Base-by-base conservation (phyloP, 2,113 vertebrate species). In the Uria lomvia region DNA sequence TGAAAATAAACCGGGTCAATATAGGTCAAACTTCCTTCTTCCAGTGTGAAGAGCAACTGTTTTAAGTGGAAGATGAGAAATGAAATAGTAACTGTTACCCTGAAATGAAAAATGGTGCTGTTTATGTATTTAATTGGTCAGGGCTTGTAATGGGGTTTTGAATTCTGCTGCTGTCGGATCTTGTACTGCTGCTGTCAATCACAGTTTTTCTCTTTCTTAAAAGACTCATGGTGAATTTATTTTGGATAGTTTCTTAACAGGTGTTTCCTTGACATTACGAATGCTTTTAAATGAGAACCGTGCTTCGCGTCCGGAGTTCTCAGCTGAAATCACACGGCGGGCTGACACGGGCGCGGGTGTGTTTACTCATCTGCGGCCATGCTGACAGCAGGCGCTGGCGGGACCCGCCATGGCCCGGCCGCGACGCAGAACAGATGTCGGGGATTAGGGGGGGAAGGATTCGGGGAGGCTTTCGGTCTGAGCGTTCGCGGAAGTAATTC, bases 361-460 rank as follows among this genome's bases (percentile, higher is more conserved):
- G 92, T 97, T 97, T 97, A 95, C 96, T 96, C 97, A 94, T 98
- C 97, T 98, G 98, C 74, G 78, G 89, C 83, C 52, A 93, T 2
- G 76, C 96, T 96, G 97, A 97, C 95, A 97, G 97, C 95, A 76
- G 32, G 60, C 83, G 18, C 97, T 95, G 91, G 95, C 73, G 13
- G 90, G 97, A 95, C 97, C 89, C 78, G 27, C 53, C 91, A 5
- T 90, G 86, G 96, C 92, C 93, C 55, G 6, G 81, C 34, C 62
- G 18, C 96, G 97, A 95, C 56, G 4, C 26, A 38, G 93, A 98
- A 47, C 98, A 98, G 98, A 98, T 98, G 98, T 95, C 24, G 11
- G 86, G 97, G 98, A 98, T 98, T 98, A 98, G 43, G 71, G 73
- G 47, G 47, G 47, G 38, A 87, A 95, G 89, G 97, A 94, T 80